phyloP scores from a whole-genome alignment of 2,888 invertebrate genomes.

The Lasioglossum leucozonium region DNA sequence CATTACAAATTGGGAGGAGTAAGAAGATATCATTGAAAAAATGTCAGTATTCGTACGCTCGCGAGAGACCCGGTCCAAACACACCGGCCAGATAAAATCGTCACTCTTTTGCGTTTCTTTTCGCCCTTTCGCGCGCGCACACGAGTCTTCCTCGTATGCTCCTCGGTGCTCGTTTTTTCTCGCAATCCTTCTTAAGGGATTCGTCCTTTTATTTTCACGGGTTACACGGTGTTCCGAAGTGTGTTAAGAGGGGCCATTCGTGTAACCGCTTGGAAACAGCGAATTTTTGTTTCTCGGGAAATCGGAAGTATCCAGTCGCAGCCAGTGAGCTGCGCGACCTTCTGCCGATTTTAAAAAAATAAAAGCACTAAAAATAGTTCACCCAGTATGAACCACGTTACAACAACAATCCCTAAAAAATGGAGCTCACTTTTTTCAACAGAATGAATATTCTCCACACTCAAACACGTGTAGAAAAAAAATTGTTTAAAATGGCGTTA shows the following conservation, averaged over 20 bases:
- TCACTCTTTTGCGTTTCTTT: conserved; percentile 26
- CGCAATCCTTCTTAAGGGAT: background rate
- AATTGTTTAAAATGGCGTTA: background rate
- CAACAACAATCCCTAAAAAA: background rate
- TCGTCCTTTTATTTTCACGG: conserved; percentile 1
- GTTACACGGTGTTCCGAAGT: conserved; percentile 61
- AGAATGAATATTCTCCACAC: background rate
- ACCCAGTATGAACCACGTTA: background rate
- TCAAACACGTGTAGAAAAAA: background rate
- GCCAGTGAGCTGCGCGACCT: background rate
- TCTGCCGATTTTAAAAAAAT: background rate
- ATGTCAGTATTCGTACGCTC: conserved; percentile 61
- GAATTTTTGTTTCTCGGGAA: background rate
- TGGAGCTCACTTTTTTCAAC: background rate
- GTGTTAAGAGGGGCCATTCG: conserved; percentile 33
- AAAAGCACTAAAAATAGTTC: too few species aligned
- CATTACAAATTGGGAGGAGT: conserved; percentile 69
- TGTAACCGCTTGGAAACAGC: background rate
- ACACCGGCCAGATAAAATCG: conserved; percentile 61
- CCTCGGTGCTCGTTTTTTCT: background rate
- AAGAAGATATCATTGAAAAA: conserved; percentile 67
- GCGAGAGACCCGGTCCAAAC: conserved; percentile 15
- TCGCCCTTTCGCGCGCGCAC: background rate
- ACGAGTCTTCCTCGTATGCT: background rate
- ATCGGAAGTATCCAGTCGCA: background rate